These are phyloP conservation scores for Clunio marinus DNA, from an alignment of 2,888 invertebrate species.

Conservation along the genomic window DNA sequence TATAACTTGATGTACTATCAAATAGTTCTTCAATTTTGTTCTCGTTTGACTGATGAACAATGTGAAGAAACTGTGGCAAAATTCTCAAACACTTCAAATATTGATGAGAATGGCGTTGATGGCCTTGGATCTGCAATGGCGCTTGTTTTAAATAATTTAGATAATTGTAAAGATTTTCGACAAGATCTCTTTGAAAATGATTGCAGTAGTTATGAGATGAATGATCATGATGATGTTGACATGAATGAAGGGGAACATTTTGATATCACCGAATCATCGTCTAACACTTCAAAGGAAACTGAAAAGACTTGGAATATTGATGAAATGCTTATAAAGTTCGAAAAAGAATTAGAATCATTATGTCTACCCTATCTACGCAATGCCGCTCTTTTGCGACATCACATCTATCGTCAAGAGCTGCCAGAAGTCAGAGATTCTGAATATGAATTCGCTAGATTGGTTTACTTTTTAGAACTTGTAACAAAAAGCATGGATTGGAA, in stretches of 20 bases:
- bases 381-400: constrained; percentile 75
- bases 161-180: constrained; percentile 47
- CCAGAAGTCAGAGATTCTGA: constrained; percentile 62
- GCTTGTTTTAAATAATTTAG: constrained; percentile 47
- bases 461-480: constrained; percentile 72
- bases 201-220: constrained; percentile 35
- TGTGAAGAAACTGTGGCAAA: constrained; percentile 54
- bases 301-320: background rate
- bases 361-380: constrained; percentile 81
- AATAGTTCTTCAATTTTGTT: constrained; percentile 74
- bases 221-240: constrained; percentile 43
- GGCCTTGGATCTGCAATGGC: constrained; percentile 50
- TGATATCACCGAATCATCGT: background rate
- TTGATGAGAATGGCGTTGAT: constrained; percentile 41
- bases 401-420: constrained; percentile 73
- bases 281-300: constrained; percentile 38
- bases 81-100: constrained; percentile 42
- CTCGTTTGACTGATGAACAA: constrained; percentile 62
- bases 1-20: constrained; percentile 89
- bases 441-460: constrained; percentile 72
- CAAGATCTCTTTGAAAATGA: constrained; percentile 45
- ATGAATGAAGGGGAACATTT: constrained; percentile 28
- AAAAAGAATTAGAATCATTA: constrained; percentile 65
- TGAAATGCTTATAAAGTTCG: constrained; percentile 47
- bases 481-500: constrained; percentile 63